Percentiles rank a stretch among this genome's conserved stretches.
Conservation (phyloP, 2,888 invertebrate genomes). For the Lamproptera curius region DNA sequence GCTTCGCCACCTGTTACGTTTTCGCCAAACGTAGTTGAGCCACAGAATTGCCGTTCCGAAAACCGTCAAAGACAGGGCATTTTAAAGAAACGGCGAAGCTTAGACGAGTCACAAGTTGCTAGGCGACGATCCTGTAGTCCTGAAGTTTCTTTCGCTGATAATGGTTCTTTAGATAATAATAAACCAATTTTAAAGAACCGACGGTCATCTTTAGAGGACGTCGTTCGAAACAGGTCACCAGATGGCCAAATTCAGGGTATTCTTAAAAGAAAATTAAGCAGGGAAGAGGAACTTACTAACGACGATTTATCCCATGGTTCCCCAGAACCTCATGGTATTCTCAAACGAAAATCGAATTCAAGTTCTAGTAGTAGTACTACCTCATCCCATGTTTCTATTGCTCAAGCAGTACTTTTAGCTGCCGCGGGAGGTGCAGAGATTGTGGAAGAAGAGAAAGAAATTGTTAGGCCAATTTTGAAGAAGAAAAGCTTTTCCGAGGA, state of each 20-base stretch:
- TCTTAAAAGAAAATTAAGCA: slow-evolving; percentile 83
- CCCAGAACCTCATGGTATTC: slow-evolving; percentile 86
- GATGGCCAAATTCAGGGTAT: slow-evolving; percentile 83
- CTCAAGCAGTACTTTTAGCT: slow-evolving; percentile 81
- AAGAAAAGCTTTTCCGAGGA: slow-evolving; percentile 88
- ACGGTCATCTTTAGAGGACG: slow-evolving; percentile 84
- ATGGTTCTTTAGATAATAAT: slow-evolving; percentile 75
- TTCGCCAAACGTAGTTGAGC: slow-evolving; percentile 85
- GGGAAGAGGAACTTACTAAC: slow-evolving; percentile 80
- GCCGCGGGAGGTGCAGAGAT: slow-evolving; percentile 80
- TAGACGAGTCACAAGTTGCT: slow-evolving; percentile 87
- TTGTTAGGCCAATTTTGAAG: slow-evolving; percentile 88
- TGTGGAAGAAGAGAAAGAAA: slow-evolving; percentile 77
- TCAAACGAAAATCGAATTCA: slow-evolving; percentile 87
- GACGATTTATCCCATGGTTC: slow-evolving; percentile 80
- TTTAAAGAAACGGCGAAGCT: slow-evolving; percentile 88
- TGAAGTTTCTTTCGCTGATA: slow-evolving; percentile 80
- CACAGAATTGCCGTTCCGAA: slow-evolving; percentile 74
- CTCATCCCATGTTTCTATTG: slow-evolving; percentile 82
- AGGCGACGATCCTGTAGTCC: slow-evolving; percentile 84
- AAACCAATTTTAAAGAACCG: slow-evolving; percentile 83
- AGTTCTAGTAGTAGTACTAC: slow-evolving; percentile 81
- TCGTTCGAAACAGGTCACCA: slow-evolving; percentile 80
- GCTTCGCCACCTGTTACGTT: slow-evolving; percentile 87
- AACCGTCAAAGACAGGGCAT: slow-evolving; percentile 85